These are phyloP conservation scores for Catostylus mosaicus DNA, from an alignment of 30 jellyfish, hydroid and myxozoan genomes.

Conservation along the genomic window DNA sequence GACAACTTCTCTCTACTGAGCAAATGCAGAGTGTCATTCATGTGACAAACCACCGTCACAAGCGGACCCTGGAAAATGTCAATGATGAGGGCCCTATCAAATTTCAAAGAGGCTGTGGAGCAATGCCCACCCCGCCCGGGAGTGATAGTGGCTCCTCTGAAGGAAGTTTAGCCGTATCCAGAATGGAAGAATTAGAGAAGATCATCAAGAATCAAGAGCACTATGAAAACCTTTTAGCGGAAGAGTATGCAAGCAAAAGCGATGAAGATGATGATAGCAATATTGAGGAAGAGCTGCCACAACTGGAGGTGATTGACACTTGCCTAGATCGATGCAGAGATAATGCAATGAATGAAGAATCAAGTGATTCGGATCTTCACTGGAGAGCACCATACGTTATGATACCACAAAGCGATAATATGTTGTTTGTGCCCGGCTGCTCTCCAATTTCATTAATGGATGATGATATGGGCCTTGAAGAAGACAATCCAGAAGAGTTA, in stretches of 20 bases:
- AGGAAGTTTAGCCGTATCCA: constrained; percentile 68
- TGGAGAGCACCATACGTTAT: constrained; percentile 81
- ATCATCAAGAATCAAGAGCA: constrained; percentile 58
- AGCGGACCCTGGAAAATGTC: constrained; percentile 15
- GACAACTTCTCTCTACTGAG: constrained; percentile 71
- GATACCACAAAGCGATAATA: constrained; percentile 54
- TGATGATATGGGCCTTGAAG: constrained; percentile 39
- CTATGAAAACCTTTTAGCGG: constrained; percentile 59
- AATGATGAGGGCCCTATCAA: constrained; percentile 20
- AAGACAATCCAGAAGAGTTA: constrained; percentile 61
- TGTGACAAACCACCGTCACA: constrained; percentile 12
- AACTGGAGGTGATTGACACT: constrained; percentile 49
- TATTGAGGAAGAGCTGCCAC: constrained; percentile 75
- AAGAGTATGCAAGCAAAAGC: constrained; percentile 24
- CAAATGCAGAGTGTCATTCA: constrained; percentile 65
- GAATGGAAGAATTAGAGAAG: constrained; percentile 79
- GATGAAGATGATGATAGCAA: constrained; percentile 32
- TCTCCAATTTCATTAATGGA: constrained; percentile 39
- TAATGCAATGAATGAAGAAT: constrained; percentile 20
- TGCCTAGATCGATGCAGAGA: constrained; percentile 8
- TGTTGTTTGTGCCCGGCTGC: constrained; percentile 59
- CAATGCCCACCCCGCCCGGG: constrained; percentile 83
- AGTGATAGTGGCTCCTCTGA: constrained; percentile 75
- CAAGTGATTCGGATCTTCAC: constrained; percentile 37
- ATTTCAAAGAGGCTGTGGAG: constrained; percentile 39